These are phyloP conservation scores for Latrodectus geometricus DNA, from an alignment of 1,140 invertebrate genomes.

Conservation along the genomic window DNA sequence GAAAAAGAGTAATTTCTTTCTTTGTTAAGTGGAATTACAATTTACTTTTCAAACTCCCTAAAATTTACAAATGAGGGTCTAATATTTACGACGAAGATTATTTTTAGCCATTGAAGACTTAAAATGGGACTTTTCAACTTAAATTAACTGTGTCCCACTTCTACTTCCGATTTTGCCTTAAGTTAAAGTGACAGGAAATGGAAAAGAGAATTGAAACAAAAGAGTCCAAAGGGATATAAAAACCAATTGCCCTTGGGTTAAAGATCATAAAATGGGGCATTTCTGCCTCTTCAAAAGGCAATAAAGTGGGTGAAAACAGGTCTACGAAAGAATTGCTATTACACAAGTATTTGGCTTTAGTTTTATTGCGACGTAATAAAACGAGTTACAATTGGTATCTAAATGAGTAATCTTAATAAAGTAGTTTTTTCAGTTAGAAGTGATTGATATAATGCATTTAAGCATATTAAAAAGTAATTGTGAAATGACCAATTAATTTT, in stretches of 20 bases:
- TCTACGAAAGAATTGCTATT: background rate
- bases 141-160: background rate
- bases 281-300: conserved; percentile 17
- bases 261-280: conserved; percentile 17
- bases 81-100: background rate
- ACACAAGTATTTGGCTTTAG: too few species aligned
- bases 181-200: conserved; percentile 1
- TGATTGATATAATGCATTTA: too few species aligned
- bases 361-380: too few species aligned
- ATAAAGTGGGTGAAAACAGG: conserved; percentile 34
- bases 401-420: too few species aligned
- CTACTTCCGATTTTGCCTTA: background rate
- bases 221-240: conserved; percentile 7
- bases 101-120: background rate
- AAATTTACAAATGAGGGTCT: background rate
- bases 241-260: conserved; percentile 10
- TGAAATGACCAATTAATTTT: too few species aligned
- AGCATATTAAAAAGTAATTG: too few species aligned
- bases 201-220: conserved; percentile 18
- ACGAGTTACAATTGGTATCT: too few species aligned
- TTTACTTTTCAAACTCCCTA: background rate
- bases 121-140: background rate
- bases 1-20: too few species aligned
- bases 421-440: too few species aligned
- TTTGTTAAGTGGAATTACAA: background rate